Conservation (phyloP, 2,113 vertebrate species). For the Cryptotis parvus region DNA sequence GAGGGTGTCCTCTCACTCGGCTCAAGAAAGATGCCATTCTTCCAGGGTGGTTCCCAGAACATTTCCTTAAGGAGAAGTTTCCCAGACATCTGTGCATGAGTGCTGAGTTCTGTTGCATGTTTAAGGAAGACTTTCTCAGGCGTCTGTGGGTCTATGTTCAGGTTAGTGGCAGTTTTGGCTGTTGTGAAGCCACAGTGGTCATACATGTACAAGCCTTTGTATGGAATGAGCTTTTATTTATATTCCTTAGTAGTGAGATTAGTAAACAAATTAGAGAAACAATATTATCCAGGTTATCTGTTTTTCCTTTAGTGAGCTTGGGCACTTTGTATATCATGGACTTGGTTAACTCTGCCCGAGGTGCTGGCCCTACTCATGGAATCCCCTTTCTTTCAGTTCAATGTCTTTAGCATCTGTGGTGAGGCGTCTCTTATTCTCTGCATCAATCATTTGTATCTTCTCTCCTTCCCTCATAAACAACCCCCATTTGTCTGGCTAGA, state of each 20-base stretch:
- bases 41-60: too few relatives aligned
- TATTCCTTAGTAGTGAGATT: not conserved
- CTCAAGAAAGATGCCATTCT: too few relatives aligned
- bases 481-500: not conserved
- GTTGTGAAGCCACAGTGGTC: not conserved
- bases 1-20: too few relatives aligned
- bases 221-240: not conserved
- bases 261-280: not conserved
- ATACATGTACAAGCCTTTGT: not conserved
- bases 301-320: slow-evolving; percentile 22
- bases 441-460: not conserved
- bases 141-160: not conserved
- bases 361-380: not conserved
- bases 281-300: not conserved
- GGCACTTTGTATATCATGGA: not conserved
- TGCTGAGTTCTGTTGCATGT: not conserved
- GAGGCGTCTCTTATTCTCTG: not conserved
- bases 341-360: not conserved
- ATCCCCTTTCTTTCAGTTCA: not conserved
- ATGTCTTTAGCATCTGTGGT: not conserved
- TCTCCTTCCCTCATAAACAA: not conserved
- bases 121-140: not conserved
- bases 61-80: too few relatives aligned
- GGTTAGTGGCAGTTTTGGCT: not conserved
- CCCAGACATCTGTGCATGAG: too few relatives aligned